Evolutionary conservation across 92 coral and sea anemone genomes (phyloP).

Genomic region (Epizoanthus illoricatus): DNA sequence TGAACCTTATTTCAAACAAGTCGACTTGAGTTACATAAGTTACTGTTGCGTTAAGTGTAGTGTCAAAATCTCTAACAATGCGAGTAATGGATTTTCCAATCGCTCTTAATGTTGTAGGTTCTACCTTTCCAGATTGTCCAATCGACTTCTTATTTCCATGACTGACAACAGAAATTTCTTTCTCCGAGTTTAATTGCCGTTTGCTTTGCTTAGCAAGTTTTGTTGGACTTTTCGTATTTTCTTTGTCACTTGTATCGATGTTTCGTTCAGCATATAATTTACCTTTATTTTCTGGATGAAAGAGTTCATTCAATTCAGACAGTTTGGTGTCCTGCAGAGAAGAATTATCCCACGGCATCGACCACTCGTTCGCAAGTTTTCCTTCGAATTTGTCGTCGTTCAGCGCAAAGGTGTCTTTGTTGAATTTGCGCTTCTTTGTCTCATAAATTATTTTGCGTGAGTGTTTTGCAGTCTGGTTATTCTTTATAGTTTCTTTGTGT

Average conservation of each 20-base stretch:
- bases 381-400: not conserved
- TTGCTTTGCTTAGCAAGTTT: not conserved
- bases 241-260: not conserved
- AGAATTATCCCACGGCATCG: not conserved
- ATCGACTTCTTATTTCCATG: too few species aligned
- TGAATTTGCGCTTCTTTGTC: not conserved
- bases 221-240: not conserved
- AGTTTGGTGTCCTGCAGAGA: not conserved
- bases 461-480: not conserved
- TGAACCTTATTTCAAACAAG: constrained; percentile 50
- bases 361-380: not conserved
- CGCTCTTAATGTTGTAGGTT: not conserved
- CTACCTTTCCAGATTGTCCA: too few species aligned
- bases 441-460: not conserved
- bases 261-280: not conserved
- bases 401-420: not conserved
- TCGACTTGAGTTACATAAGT: constrained; percentile 55
- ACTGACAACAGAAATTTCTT: not conserved
- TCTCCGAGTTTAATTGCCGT: not conserved
- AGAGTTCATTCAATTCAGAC: not conserved
- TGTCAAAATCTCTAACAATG: constrained; percentile 27
- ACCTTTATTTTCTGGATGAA: not conserved
- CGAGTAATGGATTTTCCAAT: constrained; percentile 25
- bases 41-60: constrained; percentile 43
- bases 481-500: not conserved